Base-by-base conservation (phyloP, 1,140 invertebrate genomes). In the Lethrus apterus region DNA sequence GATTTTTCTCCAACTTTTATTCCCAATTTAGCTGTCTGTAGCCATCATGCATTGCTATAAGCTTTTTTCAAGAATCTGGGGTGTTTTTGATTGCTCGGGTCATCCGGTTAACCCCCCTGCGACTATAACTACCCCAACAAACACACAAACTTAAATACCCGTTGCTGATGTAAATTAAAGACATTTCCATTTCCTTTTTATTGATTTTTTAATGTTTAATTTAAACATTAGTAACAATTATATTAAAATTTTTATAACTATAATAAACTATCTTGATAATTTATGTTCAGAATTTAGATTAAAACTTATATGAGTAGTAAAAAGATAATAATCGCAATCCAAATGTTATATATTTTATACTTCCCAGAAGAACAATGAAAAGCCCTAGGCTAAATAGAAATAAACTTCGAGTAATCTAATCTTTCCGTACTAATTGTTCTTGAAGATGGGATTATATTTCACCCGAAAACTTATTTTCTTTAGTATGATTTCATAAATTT, bases 21-120 rank as follows among this genome's bases (percentile, higher is more conserved):
- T 59, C 58, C 58, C 55, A 42, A 48, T 54, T 53, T 56, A 46
- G 49, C 49, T 52, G 46, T 56, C 51, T 53, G 49, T 51, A 48
- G 50, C 46, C 40, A 44, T 38, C 48, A n/a, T n/a, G n/a, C n/a
- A n/a, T n/a, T n/a, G 52, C 48, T 50, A 49, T 55, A 53, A 54
- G 56, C 44, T 57, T 57, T 57, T 57, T 57, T 50, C 45, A 44
- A 44, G 47, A 56, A 57, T 59, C 48, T 54, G 57, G 52, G 52
- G 48, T 55, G 57, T 58, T 58, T 58, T 60, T 60, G 58, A 60
- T 60, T 60, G 58, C 51, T 53, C 56, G 56, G 58, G 56, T 51
- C 54, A 56, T 48, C 33, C 54, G 51, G 48, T 26, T 44, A 36
- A 35, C 51, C 54, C 58, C 58, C 34, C 30, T 38, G 57, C 53